Percentiles rank a stretch among this genome's conserved stretches.
Evolutionary conservation across 2,888 invertebrate species (phyloP).

Genomic region (Asteroscopus sphinx): DNA sequence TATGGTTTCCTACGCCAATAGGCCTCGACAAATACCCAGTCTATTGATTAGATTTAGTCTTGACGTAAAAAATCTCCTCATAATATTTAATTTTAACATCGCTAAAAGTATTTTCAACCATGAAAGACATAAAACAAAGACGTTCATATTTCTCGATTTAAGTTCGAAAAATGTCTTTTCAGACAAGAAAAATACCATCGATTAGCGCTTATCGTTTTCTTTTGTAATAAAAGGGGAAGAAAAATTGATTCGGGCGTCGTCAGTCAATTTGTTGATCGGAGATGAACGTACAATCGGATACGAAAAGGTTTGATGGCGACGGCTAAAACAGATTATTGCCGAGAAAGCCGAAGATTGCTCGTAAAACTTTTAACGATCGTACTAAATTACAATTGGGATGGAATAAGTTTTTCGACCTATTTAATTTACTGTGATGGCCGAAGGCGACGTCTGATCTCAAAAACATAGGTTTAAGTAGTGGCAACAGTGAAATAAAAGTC

Average conservation of each 20-base stretch:
- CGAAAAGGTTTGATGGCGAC: conserved; percentile 68
- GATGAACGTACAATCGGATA: conserved; percentile 66
- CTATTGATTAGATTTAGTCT: conserved; percentile 38
- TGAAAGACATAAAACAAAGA: conserved; percentile 47
- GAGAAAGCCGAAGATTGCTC: conserved; percentile 77
- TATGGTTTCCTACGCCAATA: conserved; percentile 34
- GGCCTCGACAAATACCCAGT: conserved; percentile 18
- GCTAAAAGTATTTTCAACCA: conserved; percentile 36
- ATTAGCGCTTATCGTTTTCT: conserved; percentile 61
- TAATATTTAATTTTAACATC: conserved; percentile 29
- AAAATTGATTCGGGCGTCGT: conserved; percentile 67
- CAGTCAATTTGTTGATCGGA: conserved; percentile 69
- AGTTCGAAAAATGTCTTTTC: conserved; percentile 48
- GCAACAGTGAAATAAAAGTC: conserved; percentile 49
- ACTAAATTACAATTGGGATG: conserved; percentile 79
- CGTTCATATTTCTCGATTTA: conserved; percentile 47
- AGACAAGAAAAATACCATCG: conserved; percentile 56
- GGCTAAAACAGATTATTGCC: conserved; percentile 77
- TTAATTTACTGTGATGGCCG: conserved; percentile 73
- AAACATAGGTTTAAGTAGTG: conserved; percentile 62
- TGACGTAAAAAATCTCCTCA: conserved; percentile 8
- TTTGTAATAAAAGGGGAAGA: conserved; percentile 62
- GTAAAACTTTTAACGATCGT: conserved; percentile 81
- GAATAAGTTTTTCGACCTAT: conserved; percentile 75
- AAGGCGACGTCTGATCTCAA: conserved; percentile 61